A percentile compares a stretch with the other conserved stretches of the same genome.
Conservation (phyloP, 92 coral and sea anemone species). For the Epizoanthus illoricatus region DNA sequence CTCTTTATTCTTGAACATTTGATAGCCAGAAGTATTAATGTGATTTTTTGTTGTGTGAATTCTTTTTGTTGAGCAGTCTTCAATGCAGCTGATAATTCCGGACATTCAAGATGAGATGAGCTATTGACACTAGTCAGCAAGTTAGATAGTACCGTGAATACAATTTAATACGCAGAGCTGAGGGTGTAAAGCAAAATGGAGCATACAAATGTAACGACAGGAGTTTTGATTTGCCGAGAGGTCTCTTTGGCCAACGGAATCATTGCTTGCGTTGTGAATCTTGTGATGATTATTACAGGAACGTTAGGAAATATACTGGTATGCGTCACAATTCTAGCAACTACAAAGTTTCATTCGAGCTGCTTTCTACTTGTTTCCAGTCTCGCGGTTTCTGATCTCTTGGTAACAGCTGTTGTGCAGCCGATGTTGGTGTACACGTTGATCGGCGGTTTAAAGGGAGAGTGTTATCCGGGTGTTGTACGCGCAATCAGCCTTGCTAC, state of each 20-base stretch:
- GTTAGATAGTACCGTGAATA: too few relatives aligned
- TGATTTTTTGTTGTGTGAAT: too few relatives aligned
- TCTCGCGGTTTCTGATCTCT: background rate
- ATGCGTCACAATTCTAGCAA: background rate
- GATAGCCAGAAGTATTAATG: too few relatives aligned
- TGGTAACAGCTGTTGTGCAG: background rate
- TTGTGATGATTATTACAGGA: background rate
- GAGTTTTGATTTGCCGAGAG: background rate
- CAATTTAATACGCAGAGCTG: too few relatives aligned
- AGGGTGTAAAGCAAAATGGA: background rate
- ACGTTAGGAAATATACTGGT: background rate
- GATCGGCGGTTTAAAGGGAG: background rate
- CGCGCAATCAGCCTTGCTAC: background rate
- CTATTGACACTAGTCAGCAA: too few relatives aligned
- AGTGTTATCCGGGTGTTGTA: background rate
- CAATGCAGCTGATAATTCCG: too few relatives aligned
- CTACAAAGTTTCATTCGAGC: background rate
- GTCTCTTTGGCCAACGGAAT: background rate
- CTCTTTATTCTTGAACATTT: too few relatives aligned
- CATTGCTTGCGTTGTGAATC: background rate
- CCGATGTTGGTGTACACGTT: background rate
- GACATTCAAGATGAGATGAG: too few relatives aligned
- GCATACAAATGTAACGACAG: background rate
- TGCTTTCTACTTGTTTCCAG: background rate
- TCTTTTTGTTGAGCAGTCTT: too few relatives aligned